These are phyloP conservation scores for Herpailurus yagouaroundi DNA, from an alignment of 2,113 vertebrate species.

Conservation along the genomic window DNA sequence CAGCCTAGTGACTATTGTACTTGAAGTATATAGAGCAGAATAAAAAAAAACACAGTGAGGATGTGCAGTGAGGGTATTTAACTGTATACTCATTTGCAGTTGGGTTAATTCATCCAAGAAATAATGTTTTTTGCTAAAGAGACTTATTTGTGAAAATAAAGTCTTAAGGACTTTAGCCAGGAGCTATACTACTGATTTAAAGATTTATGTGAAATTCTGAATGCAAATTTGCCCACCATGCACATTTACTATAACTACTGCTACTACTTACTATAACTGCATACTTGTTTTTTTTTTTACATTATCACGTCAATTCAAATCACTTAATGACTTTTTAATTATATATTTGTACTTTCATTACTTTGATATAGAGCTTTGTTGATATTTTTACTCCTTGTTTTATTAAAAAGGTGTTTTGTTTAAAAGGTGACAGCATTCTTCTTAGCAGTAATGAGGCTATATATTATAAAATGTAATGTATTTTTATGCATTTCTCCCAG, in stretches of 20 bases:
- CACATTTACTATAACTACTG: neutral
- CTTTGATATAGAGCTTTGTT: conserved; percentile 45
- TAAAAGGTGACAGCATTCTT: conserved; percentile 51
- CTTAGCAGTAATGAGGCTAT: conserved; percentile 67
- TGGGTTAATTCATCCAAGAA: conserved; percentile 22
- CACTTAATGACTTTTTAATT: conserved; percentile 38
- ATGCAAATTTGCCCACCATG: conserved; percentile 5
- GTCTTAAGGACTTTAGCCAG: conserved; percentile 10
- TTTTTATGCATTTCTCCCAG: conserved; percentile 61
- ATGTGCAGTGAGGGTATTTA: neutral
- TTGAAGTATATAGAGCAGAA: neutral
- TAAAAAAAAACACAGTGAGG: neutral
- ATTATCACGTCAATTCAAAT: conserved; percentile 36
- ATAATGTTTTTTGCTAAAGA: conserved; percentile 35
- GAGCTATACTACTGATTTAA: neutral
- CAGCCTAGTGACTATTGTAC: neutral
- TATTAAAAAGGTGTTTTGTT: conserved; percentile 56
- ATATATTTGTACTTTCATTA: conserved; percentile 10
- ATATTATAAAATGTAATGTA: conserved; percentile 60
- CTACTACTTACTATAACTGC: neutral
- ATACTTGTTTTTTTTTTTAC: conserved; percentile 53
- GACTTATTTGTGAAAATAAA: neutral
- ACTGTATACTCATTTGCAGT: neutral
- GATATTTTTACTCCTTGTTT: conserved; percentile 46
- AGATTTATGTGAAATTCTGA: conserved; percentile 10